Evolutionary conservation across 2,888 invertebrate species (phyloP).

Genomic region (Rhimphoctona megacephalus): DNA sequence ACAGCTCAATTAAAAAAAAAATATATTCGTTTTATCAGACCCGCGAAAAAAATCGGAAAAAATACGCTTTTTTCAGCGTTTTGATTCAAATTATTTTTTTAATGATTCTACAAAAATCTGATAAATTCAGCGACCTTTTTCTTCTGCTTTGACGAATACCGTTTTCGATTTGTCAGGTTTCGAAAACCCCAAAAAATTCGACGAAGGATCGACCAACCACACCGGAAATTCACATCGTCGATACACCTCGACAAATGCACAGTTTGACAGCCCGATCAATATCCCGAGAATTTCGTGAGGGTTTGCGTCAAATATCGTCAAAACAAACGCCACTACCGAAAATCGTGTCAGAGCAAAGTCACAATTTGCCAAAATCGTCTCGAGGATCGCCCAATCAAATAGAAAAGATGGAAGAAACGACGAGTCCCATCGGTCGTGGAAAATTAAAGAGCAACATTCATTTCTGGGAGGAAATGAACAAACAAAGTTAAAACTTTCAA

Average conservation of each 20-base stretch:
- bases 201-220: conserved; percentile 78
- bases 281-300: conserved; percentile 91
- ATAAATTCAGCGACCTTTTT: too few relatives aligned
- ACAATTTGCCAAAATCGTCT: conserved; percentile 67
- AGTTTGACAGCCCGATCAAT: conserved; percentile 93
- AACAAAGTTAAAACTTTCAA: conserved; percentile 69
- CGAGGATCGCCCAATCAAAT: conserved; percentile 66
- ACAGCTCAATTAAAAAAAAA: too few relatives aligned
- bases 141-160: too few relatives aligned
- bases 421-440: conserved; percentile 77
- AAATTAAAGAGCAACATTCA: conserved; percentile 81
- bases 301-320: conserved; percentile 84
- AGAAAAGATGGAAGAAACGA: conserved; percentile 68
- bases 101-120: too few relatives aligned
- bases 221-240: conserved; percentile 81
- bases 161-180: conserved; percentile 53
- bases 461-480: conserved; percentile 83
- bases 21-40: too few relatives aligned
- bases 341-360: conserved; percentile 68
- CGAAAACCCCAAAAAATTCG: conserved; percentile 64
- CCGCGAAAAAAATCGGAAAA: too few relatives aligned
- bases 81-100: too few relatives aligned
- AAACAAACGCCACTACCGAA: conserved; percentile 75
- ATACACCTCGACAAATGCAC: conserved; percentile 86
- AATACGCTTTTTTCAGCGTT: too few relatives aligned